Conservation (phyloP, 37 sponge, comb jelly and placozoan species). For the Theonella swinhoei region DNA sequence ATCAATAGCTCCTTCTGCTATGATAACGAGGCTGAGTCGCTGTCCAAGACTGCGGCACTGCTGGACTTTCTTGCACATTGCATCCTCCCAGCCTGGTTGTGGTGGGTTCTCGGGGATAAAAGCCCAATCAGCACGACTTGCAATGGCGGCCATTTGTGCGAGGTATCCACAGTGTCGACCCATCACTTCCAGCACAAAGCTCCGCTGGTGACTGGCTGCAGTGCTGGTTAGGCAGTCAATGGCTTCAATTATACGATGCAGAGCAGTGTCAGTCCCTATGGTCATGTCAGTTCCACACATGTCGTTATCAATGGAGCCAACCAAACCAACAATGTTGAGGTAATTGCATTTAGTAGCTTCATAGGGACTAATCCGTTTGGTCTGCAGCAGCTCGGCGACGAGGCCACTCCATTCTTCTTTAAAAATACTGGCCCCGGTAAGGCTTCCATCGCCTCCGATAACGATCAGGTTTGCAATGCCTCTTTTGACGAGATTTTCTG, state of each 20-base stretch:
- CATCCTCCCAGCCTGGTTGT: constrained; percentile 75
- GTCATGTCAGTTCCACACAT: constrained; percentile 96
- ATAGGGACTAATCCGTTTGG: constrained; percentile 7
- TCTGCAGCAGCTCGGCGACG: constrained; percentile 46
- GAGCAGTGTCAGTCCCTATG: constrained; percentile 89
- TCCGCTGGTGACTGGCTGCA: constrained; percentile 87
- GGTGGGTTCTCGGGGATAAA: constrained; percentile 89
- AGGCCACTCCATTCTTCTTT: constrained; percentile 77
- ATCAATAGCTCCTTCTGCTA: constrained; percentile 92
- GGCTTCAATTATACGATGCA: constrained; percentile 90
- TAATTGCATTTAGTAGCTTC: constrained; percentile 34
- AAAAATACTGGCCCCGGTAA: constrained; percentile 91
- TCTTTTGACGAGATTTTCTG: constrained; percentile 70
- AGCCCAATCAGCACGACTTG: constrained; percentile 85
- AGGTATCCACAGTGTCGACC: constrained; percentile 95
- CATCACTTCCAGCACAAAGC: constrained; percentile 93
- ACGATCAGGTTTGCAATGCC: constrained; percentile 80
- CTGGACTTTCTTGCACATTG: constrained; percentile 54
- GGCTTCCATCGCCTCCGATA: constrained; percentile 95
- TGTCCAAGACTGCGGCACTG: constrained; percentile 51
- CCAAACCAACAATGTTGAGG: constrained; percentile 87
- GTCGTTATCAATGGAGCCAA: constrained; percentile 96
- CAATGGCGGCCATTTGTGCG: constrained; percentile 87
- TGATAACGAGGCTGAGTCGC: constrained; percentile 71
- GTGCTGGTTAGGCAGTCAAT: constrained; percentile 83